phyloP scores from a whole-genome alignment of 2,888 invertebrate species.

The Sialis lutaria region DNA sequence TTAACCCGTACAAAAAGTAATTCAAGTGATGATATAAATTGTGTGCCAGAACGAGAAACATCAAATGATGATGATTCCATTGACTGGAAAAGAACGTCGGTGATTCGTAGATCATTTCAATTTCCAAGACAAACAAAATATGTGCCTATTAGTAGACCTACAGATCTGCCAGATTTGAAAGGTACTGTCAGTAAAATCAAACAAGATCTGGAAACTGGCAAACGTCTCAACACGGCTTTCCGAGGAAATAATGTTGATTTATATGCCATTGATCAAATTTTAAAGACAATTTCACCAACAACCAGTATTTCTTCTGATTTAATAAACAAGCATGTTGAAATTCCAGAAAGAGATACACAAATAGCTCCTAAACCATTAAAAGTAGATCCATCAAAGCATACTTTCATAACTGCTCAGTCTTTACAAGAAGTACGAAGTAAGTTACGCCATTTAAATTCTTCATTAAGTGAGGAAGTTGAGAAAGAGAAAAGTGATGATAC shows the following conservation, averaged over 20 bases:
- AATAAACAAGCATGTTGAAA: constrained; percentile 15
- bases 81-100: constrained; percentile 44
- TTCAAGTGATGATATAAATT: constrained; percentile 29
- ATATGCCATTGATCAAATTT: constrained; percentile 31
- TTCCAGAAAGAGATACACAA: constrained; percentile 10
- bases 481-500: constrained; percentile 14
- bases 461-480: constrained; percentile 19
- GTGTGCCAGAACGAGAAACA: constrained; percentile 16
- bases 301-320: constrained; percentile 15
- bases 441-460: constrained; percentile 32
- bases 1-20: constrained; percentile 26
- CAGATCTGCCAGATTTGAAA: constrained; percentile 26
- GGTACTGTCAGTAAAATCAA: constrained; percentile 35
- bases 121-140: constrained; percentile 32
- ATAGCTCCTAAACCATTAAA: background rate
- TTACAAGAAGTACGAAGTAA: constrained; percentile 39
- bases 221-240: constrained; percentile 31
- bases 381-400: background rate
- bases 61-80: constrained; percentile 18
- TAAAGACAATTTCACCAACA: constrained; percentile 24
- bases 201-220: constrained; percentile 34
- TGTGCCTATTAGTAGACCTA: constrained; percentile 12
- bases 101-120: constrained; percentile 45
- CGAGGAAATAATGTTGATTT: constrained; percentile 33
- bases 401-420: constrained; percentile 39